Conservation (phyloP, 2,113 vertebrate species). For the Campylomormyrus tamandua region DNA sequence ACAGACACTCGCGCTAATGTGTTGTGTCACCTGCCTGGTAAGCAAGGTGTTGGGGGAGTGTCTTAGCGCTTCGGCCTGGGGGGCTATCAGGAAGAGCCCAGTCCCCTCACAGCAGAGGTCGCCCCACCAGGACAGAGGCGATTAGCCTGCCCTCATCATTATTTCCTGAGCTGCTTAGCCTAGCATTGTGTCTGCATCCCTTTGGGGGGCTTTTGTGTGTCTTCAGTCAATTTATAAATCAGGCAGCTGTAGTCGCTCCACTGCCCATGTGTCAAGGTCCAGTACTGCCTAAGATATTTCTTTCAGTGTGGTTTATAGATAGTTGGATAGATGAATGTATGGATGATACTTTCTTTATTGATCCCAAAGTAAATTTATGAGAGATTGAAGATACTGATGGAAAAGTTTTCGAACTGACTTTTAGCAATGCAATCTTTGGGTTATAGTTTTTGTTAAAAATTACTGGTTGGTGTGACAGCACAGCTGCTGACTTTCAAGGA, state of each 20-base stretch:
- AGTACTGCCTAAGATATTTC: not conserved
- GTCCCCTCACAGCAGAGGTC: not conserved
- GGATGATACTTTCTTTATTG: too few species aligned
- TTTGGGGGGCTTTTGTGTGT: constrained; percentile 29
- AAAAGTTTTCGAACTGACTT: too few species aligned
- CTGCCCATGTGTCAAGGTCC: not conserved
- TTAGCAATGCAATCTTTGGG: too few species aligned
- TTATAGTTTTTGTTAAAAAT: not conserved
- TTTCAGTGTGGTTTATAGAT: not conserved
- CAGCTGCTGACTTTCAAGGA: not conserved
- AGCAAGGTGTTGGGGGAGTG: constrained; percentile 42
- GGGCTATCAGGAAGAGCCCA: constrained; percentile 10
- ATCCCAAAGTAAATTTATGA: too few species aligned
- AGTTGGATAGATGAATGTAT: too few species aligned
- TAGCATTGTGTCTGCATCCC: constrained; percentile 17
- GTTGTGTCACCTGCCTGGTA: constrained; percentile 26
- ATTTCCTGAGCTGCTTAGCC: not conserved
- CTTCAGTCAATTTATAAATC: constrained; percentile 14
- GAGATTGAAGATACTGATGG: too few species aligned
- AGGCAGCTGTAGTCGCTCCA: not conserved
- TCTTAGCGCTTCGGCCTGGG: constrained; percentile 39
- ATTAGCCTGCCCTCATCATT: not conserved
- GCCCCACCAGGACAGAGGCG: not conserved
- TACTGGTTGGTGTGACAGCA: not conserved
- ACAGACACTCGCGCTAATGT: constrained; percentile 31